These are phyloP conservation scores for Philaenus spumarius DNA, from an alignment of 1,140 invertebrate species.

Conservation along the genomic window DNA sequence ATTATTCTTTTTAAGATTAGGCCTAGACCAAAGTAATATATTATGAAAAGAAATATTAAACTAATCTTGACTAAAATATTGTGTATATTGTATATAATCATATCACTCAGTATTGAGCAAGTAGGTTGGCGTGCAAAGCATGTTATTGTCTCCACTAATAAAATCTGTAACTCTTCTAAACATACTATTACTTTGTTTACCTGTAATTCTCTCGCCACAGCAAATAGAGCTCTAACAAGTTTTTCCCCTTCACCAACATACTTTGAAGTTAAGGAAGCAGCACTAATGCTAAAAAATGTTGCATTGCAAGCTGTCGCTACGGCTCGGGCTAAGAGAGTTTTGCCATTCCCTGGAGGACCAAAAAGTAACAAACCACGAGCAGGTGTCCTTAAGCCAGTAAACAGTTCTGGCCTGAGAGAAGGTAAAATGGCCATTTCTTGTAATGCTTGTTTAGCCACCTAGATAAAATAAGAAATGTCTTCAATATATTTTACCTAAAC, in stretches of 20 bases:
- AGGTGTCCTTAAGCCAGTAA: slow-evolving; percentile 86
- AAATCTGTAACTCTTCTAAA: too few species aligned
- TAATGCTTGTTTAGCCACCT: slow-evolving; percentile 89
- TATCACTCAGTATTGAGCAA: background rate
- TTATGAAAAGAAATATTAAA: too few species aligned
- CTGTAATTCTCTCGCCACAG: slow-evolving; percentile 85
- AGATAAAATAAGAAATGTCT: too few species aligned
- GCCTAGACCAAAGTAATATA: too few species aligned
- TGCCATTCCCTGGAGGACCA: slow-evolving; percentile 87
- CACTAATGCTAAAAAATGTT: slow-evolving; percentile 96
- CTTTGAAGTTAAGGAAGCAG: slow-evolving; percentile 96
- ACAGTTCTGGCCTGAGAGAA: slow-evolving; percentile 89
- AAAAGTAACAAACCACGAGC: slow-evolving; percentile 90
- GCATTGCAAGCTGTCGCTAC: slow-evolving; percentile 51
- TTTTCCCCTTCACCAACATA: slow-evolving; percentile 98
- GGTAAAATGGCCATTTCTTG: slow-evolving; percentile 97
- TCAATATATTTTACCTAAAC: too few species aligned
- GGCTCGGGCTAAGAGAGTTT: slow-evolving; percentile 30
- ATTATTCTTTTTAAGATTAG: too few species aligned
- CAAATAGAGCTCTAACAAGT: slow-evolving; percentile 90
- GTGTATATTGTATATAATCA: too few species aligned
- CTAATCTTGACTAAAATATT: too few species aligned
- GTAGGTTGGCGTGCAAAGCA: too few species aligned
- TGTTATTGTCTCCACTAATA: too few species aligned
- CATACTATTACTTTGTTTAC: slow-evolving; percentile 38